Conservation (phyloP, 2,888 invertebrate genomes). For the Brenthis daphne region DNA sequence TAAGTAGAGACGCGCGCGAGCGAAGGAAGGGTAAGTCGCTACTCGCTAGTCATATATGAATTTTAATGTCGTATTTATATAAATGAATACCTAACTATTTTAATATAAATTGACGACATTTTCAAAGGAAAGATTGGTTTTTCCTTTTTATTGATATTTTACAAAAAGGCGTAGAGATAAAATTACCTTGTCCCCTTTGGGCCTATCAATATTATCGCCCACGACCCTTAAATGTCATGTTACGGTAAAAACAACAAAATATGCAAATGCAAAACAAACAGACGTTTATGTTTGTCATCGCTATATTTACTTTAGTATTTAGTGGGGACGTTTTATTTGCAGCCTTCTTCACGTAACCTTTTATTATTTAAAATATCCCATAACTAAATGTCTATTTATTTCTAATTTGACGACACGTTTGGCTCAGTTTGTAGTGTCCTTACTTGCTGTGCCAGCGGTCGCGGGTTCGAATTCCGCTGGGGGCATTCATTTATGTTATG, state of each 20-base stretch:
- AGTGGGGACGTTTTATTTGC: background rate
- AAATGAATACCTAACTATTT: too few relatives aligned
- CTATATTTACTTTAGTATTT: slow-evolving; percentile 2
- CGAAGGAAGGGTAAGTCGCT: too few relatives aligned
- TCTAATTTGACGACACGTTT: too few relatives aligned
- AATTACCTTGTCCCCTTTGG: slow-evolving; percentile 12
- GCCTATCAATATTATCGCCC: slow-evolving; percentile 21
- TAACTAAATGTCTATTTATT: background rate
- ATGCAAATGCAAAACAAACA: slow-evolving; percentile 30
- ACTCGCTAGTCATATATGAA: too few relatives aligned
- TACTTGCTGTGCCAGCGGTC: too few relatives aligned
- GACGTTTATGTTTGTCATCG: slow-evolving; percentile 11
- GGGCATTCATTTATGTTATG: too few relatives aligned
- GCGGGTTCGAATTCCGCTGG: too few relatives aligned
- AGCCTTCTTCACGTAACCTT: too few relatives aligned
- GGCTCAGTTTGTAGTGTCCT: too few relatives aligned
- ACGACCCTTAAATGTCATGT: slow-evolving; percentile 23
- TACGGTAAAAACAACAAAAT: slow-evolving; percentile 26
- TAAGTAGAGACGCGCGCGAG: too few relatives aligned
- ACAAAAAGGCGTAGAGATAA: slow-evolving; percentile 7
- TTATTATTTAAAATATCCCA: background rate
- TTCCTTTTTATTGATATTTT: slow-evolving; percentile 11
- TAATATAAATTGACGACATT: too few relatives aligned
- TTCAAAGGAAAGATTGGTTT: background rate
- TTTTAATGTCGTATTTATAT: too few relatives aligned